Conservation (phyloP, 2,888 invertebrate genomes). For the Hymenopus coronatus region DNA sequence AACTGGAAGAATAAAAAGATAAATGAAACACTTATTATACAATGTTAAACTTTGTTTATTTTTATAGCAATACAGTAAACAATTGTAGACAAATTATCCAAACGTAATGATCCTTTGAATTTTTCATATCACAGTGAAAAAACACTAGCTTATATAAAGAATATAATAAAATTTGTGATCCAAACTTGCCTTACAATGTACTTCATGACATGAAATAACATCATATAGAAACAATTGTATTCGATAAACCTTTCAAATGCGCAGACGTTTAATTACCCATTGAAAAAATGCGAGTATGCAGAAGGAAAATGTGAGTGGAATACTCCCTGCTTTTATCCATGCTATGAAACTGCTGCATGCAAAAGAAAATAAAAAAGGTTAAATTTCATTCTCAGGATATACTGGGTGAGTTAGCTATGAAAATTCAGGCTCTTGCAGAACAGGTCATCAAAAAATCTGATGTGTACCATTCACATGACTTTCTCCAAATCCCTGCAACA, state of each 20-base stretch:
- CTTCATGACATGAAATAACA: neutral
- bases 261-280: conserved; percentile 61
- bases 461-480: too few species aligned
- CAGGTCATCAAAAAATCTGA: too few species aligned
- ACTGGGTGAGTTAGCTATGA: too few species aligned
- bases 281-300: conserved; percentile 73
- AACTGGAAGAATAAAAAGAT: too few species aligned
- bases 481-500: too few species aligned
- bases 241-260: conserved; percentile 38
- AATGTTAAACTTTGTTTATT: too few species aligned
- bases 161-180: neutral
- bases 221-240: neutral
- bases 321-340: conserved; percentile 72
- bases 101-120: neutral
- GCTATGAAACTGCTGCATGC: conserved; percentile 59
- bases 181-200: neutral
- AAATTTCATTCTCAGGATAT: too few species aligned
- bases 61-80: too few species aligned
- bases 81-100: too few species aligned
- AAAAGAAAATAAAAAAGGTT: neutral
- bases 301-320: conserved; percentile 80
- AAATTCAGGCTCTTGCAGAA: too few species aligned
- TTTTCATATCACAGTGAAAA: neutral
- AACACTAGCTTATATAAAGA: neutral
- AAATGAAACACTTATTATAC: too few species aligned